Percentiles rank a stretch among this genome's conserved stretches.
phyloP scores from a whole-genome alignment of 1,140 invertebrate species.

The Meloidogyne exigua region DNA sequence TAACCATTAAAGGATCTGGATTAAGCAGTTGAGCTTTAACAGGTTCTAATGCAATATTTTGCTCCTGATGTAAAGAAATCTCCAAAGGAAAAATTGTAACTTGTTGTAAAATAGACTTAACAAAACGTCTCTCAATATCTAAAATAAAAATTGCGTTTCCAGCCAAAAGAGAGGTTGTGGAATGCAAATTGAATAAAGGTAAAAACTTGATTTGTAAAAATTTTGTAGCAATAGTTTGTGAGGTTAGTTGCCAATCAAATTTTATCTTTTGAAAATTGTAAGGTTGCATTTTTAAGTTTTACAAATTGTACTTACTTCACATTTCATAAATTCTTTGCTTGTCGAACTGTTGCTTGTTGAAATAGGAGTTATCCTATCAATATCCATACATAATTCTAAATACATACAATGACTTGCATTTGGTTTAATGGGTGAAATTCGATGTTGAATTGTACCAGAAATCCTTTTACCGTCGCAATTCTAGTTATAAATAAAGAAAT shows the following conservation, averaged over 20 bases:
- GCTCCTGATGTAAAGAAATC: constrained; percentile 33
- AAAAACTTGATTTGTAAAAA: constrained; percentile 20
- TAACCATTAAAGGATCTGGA: constrained; percentile 40
- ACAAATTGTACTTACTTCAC: neutral
- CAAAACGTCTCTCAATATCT: constrained; percentile 7
- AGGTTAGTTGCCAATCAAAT: neutral
- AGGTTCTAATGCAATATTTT: constrained; percentile 25
- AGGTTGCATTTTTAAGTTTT: neutral
- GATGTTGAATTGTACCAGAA: neutral
- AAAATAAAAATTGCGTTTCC: constrained; percentile 14
- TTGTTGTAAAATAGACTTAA: neutral
- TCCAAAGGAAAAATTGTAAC: constrained; percentile 22
- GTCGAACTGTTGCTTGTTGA: neutral
- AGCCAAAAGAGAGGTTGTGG: constrained; percentile 16
- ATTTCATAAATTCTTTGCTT: neutral
- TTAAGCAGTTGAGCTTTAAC: constrained; percentile 36
- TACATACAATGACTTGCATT: constrained; percentile 20
- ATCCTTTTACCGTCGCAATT: constrained; percentile 34
- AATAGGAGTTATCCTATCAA: constrained; percentile 31
- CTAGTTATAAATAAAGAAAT: constrained; percentile 22
- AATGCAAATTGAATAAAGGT: constrained; percentile 15
- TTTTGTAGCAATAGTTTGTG: neutral
- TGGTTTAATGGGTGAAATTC: constrained; percentile 25
- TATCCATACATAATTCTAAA: constrained; percentile 34
- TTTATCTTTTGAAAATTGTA: constrained; percentile 12